A percentile compares a stretch with the other conserved stretches of the same genome.
Evolutionary conservation across 2,113 vertebrate genomes (phyloP).

Genomic region (Cnemophilus loriae): DNA sequence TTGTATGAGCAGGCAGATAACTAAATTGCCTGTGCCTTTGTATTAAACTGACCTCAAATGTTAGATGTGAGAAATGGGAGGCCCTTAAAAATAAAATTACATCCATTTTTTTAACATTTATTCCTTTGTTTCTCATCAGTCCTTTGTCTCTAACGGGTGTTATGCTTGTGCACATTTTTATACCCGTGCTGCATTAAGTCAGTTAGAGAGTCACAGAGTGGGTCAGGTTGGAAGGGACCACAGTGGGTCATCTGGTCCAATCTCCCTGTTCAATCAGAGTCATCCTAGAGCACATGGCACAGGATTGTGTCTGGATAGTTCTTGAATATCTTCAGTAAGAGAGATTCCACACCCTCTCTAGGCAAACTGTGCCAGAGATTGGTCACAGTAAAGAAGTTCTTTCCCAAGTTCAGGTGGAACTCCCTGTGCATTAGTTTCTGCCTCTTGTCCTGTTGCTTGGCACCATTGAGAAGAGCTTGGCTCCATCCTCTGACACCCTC

Average conservation of each 20-base stretch:
- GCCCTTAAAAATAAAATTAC: not conserved
- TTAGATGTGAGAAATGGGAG: not conserved
- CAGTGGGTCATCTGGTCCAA: not conserved
- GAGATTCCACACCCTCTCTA: not conserved
- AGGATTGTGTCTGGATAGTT: not conserved
- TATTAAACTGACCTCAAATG: not conserved
- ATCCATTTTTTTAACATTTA: not conserved
- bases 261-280: not conserved
- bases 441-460: not conserved
- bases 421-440: not conserved
- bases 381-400: not conserved
- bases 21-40: not conserved
- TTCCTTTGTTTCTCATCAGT: not conserved
- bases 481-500: not conserved
- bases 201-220: not conserved
- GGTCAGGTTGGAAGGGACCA: not conserved
- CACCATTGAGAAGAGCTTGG: not conserved
- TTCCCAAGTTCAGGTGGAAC: not conserved
- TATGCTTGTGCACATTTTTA: not conserved
- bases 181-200: not conserved
- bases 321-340: not conserved
- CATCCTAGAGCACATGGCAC: not conserved
- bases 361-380: not conserved
- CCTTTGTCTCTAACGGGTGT: not conserved
- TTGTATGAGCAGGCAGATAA: not conserved